Percentiles rank a stretch among this genome's conserved stretches.
Conservation (phyloP, 2,888 invertebrate species). For the Philereme transversata region DNA sequence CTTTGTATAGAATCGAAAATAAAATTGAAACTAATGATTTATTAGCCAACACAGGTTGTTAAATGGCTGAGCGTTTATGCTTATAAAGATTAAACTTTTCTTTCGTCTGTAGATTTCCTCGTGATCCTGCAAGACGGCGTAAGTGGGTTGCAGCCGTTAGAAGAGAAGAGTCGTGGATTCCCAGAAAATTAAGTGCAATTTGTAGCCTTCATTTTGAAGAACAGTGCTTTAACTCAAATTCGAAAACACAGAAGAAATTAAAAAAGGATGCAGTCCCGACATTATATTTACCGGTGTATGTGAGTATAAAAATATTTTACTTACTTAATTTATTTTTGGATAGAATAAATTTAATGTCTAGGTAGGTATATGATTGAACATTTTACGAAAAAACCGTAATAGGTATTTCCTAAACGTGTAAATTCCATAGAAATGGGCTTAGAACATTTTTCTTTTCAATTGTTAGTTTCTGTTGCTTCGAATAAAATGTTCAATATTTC, state of each 20-base stretch:
- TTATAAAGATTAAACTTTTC: neutral
- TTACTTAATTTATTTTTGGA: no score
- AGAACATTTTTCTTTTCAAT: no score
- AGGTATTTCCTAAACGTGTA: no score
- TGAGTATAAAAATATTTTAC: constrained; percentile 6
- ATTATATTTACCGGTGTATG: constrained; percentile 28
- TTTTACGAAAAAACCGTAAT: no score
- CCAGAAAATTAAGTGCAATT: constrained; percentile 29
- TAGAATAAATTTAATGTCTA: no score
- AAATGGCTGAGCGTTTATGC: neutral
- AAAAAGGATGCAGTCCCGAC: constrained; percentile 29
- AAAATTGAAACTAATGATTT: no score
- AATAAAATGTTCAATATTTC: no score
- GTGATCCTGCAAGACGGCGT: constrained; percentile 24
- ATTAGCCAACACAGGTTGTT: no score
- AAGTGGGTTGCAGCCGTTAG: constrained; percentile 30
- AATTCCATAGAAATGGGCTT: no score
- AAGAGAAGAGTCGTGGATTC: constrained; percentile 30
- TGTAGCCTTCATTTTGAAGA: constrained; percentile 31
- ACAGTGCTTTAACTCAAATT: constrained; percentile 28
- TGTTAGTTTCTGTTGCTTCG: no score
- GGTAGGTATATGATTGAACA: no score
- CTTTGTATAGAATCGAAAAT: no score
- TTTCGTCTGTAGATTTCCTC: constrained; percentile 21
- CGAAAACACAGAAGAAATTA: constrained; percentile 29